Base-by-base conservation (phyloP, 2,888 invertebrate genomes). In the Meteorus colon region DNA sequence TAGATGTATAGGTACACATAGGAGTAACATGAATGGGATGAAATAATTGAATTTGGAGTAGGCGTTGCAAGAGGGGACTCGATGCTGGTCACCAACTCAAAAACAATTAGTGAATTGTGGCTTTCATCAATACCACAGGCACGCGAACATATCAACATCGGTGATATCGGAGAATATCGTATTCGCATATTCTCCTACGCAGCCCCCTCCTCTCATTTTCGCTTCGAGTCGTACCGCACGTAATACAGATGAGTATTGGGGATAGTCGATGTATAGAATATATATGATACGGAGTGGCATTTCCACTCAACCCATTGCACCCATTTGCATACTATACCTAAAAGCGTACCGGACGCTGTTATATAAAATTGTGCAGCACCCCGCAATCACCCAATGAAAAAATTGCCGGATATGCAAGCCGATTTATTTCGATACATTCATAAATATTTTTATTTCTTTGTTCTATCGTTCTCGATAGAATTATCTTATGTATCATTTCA, bases 91-190 rank as follows among this genome's bases (percentile, higher is more conserved):
- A 81, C 82, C 83, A 86, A 87, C 86, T 84, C 86, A 87, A 87
- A 86, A 87, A 86, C 87, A 87, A 87, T 87, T 87, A 87, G 86
- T 83, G 85, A 86, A 85, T 85, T 85, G 85, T 79, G 85, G 84
- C 83, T 83, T 81, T 81, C 80, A 77, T 78, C 80, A 55, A 55
- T 55, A 55, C 55, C 55, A 55, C 55, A 55, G 19, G 55, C 55
- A 55, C 55, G 55, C 55, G 79, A 77, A 77, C 75, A 77, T 74
- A 70, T 60, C 60, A 73, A 41, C 68, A 76, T 76, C 48, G 6
- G 55, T 19, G 55, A 24, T 55, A 74, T 76, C 68, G 41, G 48
- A 74, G 66, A 41, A 45, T 45, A 48, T 70, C 67, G 74, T 59
- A 76, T 74, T 24, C 34, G 68, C 70, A 72, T 74, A 48, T 48